phyloP scores from a whole-genome alignment of 2,888 invertebrate genomes.

The Zootermopsis nevadensis region DNA sequence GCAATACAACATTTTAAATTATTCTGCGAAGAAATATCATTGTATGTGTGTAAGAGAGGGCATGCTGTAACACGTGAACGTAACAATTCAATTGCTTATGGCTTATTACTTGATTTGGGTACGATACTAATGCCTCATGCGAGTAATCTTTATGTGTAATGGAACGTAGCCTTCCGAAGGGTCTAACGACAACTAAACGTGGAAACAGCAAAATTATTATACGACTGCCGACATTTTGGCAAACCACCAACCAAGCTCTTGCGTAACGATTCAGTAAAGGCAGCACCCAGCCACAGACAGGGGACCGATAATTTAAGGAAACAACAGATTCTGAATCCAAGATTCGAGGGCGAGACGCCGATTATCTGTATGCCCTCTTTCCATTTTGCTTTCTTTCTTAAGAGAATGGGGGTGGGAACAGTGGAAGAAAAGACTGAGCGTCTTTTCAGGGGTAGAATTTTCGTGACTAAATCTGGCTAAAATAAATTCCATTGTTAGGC shows the following conservation, averaged over 20 bases:
- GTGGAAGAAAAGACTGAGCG: background rate
- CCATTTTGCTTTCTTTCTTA: background rate
- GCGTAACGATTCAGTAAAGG: background rate
- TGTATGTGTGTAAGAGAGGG: too few relatives aligned
- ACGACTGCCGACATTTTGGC: background rate
- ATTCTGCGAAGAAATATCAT: too few relatives aligned
- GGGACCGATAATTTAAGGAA: conserved; percentile 1
- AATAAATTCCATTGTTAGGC: too few relatives aligned
- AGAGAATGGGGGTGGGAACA: background rate
- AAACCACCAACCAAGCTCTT: background rate
- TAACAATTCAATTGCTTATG: too few relatives aligned
- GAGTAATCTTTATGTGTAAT: background rate
- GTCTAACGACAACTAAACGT: background rate
- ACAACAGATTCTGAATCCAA: conserved; percentile 1
- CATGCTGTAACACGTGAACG: too few relatives aligned
- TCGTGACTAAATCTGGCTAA: too few relatives aligned
- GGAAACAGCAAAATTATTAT: background rate
- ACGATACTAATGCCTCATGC: background rate
- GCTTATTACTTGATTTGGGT: background rate
- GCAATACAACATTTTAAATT: too few relatives aligned
- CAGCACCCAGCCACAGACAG: background rate
- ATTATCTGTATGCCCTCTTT: background rate
- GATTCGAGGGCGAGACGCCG: background rate
- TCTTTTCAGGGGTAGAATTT: too few relatives aligned
- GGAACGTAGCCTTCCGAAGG: background rate